A percentile compares a stretch with the other conserved stretches of the same genome.
phyloP scores from a whole-genome alignment of 2,113 vertebrate genomes.

The Caracal caracal region DNA sequence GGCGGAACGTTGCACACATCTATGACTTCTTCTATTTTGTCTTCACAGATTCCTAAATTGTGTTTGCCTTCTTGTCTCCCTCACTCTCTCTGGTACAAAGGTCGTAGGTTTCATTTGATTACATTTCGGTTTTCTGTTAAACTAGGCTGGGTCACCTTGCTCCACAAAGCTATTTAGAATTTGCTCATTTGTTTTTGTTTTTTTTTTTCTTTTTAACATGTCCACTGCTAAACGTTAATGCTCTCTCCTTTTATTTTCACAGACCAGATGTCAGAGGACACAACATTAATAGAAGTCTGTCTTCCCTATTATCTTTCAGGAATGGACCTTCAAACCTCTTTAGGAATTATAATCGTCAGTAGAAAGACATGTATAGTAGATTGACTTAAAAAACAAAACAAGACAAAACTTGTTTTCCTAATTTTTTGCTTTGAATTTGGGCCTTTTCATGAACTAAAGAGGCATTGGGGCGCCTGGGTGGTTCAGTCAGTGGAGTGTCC shows the following conservation, averaged over 20 bases:
- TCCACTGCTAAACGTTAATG: constrained; percentile 85
- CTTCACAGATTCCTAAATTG: constrained; percentile 81
- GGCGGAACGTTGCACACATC: constrained; percentile 49
- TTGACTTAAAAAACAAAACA: constrained; percentile 46
- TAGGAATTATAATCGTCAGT: constrained; percentile 74
- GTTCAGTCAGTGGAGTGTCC: too few species aligned
- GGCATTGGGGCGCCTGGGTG: background rate
- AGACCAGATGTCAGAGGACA: constrained; percentile 84
- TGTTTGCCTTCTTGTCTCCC: constrained; percentile 78
- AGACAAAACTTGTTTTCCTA: constrained; percentile 55
- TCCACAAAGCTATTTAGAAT: constrained; percentile 80
- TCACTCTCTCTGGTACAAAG: constrained; percentile 82
- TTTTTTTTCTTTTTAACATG: constrained; percentile 69
- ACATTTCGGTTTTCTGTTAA: constrained; percentile 85
- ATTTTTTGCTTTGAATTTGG: constrained; percentile 53
- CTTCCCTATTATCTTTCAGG: constrained; percentile 79
- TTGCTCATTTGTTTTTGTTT: constrained; percentile 70
- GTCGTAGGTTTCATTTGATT: constrained; percentile 86
- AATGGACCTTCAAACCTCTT: constrained; percentile 78
- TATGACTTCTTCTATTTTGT: constrained; percentile 77
- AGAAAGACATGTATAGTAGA: constrained; percentile 66
- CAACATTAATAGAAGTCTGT: constrained; percentile 82
- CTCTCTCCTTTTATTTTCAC: constrained; percentile 84
- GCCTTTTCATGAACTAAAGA: constrained; percentile 35
- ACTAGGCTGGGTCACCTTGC: constrained; percentile 84